Base-by-base conservation (phyloP, 1,140 invertebrate genomes). In the Drosophila virilis region DNA sequence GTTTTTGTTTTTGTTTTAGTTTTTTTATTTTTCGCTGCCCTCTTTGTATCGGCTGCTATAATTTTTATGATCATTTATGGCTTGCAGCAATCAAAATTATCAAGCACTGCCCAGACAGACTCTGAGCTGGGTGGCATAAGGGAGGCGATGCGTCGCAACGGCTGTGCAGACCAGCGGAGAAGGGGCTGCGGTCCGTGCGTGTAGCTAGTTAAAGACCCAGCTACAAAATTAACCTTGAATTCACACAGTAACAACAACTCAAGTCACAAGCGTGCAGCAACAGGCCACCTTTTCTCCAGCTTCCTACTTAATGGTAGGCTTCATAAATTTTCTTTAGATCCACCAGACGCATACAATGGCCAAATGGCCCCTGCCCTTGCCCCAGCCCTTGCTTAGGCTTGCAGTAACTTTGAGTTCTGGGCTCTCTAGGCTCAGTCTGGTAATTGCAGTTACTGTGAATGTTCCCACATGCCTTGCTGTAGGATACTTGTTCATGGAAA, bases 51-150 rank as follows among this genome's bases (percentile, higher is more conserved):
- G 77, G 70, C 84, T 90, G 84, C 77, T 89, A 84, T 89, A 88
- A 88, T 88, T 89, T 88, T 89, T 88, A 88, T 89, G 84, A 88
- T 89, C 84, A 88, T 90, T 88, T 89, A 88, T 88, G 80, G 84
- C 84, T 88, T 22, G 80, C 69, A 88, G 84, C 84, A 88, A 89
- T 88, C 84, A 90, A 89, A 88, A 88, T 88, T 89, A 88, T 89
- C 77, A 84, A 75, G 52, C 38, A 48, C 51, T 48, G 60, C 28
- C 66, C 76, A 66, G 73, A 66, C 78, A 57, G 40, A 43, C 40
- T 13, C 51, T 62, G 15, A 43, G 45, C 64, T 68, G 48, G 64
- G 46, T 55, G 70, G 55, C 46, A 68, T 33, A 46, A 28, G 54
- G 70, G 52, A 55, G 69, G 61, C 43, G 32, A 60, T 4, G 55